Percentiles rank a stretch among this genome's conserved stretches.
phyloP scores from a whole-genome alignment of 2,797 vertebrate genomes.

The Anas bernieri region DNA sequence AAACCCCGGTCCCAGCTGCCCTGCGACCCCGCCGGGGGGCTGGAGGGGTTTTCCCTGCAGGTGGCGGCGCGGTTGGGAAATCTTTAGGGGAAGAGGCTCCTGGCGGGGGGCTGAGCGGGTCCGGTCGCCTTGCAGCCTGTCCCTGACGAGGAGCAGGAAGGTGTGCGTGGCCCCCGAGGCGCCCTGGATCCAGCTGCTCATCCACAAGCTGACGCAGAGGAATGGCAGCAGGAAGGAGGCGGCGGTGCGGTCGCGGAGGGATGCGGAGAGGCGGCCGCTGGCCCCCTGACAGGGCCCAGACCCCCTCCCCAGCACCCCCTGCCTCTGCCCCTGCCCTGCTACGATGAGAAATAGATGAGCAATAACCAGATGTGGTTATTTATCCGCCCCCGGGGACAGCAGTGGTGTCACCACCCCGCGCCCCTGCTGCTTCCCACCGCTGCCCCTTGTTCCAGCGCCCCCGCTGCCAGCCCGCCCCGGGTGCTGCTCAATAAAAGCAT shows the following conservation, averaged over 20 bases:
- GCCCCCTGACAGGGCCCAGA: fast-evolving
- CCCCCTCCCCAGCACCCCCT: background rate
- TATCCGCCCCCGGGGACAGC: background rate
- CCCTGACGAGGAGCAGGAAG: conserved; percentile 51
- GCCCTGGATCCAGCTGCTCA: conserved; percentile 60
- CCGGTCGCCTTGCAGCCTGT: background rate
- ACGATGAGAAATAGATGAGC: fast-evolving
- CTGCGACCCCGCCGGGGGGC: fast-evolving
- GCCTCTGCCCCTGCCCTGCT: fast-evolving
- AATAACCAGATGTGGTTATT: fast-evolving
- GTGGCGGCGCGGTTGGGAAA: fast-evolving
- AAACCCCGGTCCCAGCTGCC: background rate
- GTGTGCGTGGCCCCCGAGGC: conserved; percentile 40
- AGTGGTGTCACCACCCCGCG: fast-evolving
- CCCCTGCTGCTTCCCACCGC: fast-evolving
- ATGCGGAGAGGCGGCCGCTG: fast-evolving
- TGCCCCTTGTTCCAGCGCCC: fast-evolving
- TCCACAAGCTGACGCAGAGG: conserved; percentile 43
- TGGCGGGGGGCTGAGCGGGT: background rate
- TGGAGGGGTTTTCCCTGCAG: background rate
- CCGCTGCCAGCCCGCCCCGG: fast-evolving
- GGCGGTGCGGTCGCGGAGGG: fast-evolving
- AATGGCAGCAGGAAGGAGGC: fast-evolving
- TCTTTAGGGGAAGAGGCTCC: fast-evolving
- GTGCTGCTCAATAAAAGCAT: conserved; percentile 11